Evolutionary conservation across 2,888 invertebrate genomes (phyloP), one percentile per base, ranked within the genome.

Genomic region (Candidula unifasciata): DNA sequence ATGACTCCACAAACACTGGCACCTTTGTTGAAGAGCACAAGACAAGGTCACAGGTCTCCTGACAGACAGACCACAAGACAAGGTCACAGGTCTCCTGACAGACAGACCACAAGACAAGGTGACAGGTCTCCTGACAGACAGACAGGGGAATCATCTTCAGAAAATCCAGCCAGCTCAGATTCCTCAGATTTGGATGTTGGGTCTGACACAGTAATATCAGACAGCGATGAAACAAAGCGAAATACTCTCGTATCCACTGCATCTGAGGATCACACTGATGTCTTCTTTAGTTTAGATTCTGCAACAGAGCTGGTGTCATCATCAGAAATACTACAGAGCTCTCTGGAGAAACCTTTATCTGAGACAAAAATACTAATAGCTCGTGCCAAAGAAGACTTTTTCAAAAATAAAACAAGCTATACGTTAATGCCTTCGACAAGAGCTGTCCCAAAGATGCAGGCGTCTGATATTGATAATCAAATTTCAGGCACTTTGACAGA

Each of bases 241-340:
- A 80, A 73, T 37, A 84, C 84, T 44, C 74, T 64, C 1, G 0
- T 76, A n/a, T 84, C 84, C 44, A 80, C 35, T 54, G 68, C 68
- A n/a, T 84, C 80, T 3, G 84, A 84, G 68, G 83, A 83, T 60
- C 66, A 84, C 21, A 84, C 84, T 57, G 78, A 83, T 78, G 83
- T 83, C 33, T 83, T 83, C 78, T 57, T 71, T 37, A 83, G 83
- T 21, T 27, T 83, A 71, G 83, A 83, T 30, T 78, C 83, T 5
- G 83, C 69, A 35, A 57, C 77, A 57, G 78, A 77, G 35, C 78
- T 83, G 52, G 68, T 54, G 21, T 83, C 83, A 35, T 83, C 83
- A 30, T 27, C 69, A 2, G 83, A 83, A 44, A 21, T 83, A 35
- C 57, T 83, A 27, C 54, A 83, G 10, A 54, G 18, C 33, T 69